Evolutionary conservation across 2,888 invertebrate genomes (phyloP), one percentile per base, ranked within the genome.

Genomic region (Amblyjoppa fuscipennis): DNA sequence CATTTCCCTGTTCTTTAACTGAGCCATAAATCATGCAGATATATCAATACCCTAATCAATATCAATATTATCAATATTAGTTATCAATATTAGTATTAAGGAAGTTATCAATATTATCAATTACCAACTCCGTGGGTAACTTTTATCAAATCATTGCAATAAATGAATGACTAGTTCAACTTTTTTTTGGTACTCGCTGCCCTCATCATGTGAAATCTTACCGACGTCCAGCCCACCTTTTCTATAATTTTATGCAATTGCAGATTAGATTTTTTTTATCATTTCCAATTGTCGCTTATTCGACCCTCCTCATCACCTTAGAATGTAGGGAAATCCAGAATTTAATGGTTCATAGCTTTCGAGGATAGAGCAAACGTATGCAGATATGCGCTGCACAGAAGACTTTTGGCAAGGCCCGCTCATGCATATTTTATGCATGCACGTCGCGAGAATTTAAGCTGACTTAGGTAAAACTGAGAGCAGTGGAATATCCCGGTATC

Each of bases 371-470:
- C 83, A 20, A 83, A 73, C 83, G 83, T 78, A 83, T 83, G 77
- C 83, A 83, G 77, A 77, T 83, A 83, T 66, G 6, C 51, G 51
- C 66, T 73, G 71, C 59, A 59, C 20, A 83, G 66, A 73, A 78
- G 83, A 83, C 83, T 83, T 78, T 83, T 83, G 77, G 77, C 83
- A 83, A 77, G 77, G 77, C 70, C 83, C 77, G 77, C 83, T 83
- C 83, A 83, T 83, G 83, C 83, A 83, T 83, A 83, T 83, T 83
- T 83, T 78, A 83, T 83, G 73, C 77, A 83, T 83, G 71, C 83
- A 73, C 83, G 83, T 78, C 49, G 66, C 78, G 77, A 53, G 68
- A 83, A 83, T 83, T 83, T 78, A 83, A 83, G 83, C 83, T 83
- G 77, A 78, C 83, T 83, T 71, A 53, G 71, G 73, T 71, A 76